Conservation (phyloP, 2,113 vertebrate genomes). For the Recurvirostra avosetta region DNA sequence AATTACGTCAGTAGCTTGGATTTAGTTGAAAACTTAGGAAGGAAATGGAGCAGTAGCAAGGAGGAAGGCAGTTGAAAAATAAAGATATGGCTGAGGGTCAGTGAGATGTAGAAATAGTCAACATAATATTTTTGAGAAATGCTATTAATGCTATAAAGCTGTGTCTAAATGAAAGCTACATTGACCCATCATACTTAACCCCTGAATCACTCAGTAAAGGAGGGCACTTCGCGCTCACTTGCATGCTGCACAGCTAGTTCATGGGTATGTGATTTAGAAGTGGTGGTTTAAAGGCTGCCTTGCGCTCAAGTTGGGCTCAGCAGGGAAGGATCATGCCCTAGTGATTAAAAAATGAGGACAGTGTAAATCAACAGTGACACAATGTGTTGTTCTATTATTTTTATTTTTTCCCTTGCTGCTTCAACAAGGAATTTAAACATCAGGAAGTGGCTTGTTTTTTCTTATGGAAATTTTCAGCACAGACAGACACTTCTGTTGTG, state of each 20-base stretch:
- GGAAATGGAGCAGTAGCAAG: slow-evolving; percentile 15
- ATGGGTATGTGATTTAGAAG: not conserved
- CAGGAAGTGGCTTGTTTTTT: not conserved
- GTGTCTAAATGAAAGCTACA: not conserved
- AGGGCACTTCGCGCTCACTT: not conserved
- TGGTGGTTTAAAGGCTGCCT: not conserved
- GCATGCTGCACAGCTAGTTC: not conserved
- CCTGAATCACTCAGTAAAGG: not conserved
- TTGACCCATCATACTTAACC: not conserved
- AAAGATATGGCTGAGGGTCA: slow-evolving; percentile 1
- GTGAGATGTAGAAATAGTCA: not conserved
- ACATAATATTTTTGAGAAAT: not conserved
- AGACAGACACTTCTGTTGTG: not conserved
- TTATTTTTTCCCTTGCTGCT: not conserved
- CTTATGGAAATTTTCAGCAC: not conserved
- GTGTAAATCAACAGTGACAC: not conserved
- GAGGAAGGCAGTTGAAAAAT: slow-evolving; percentile 6
- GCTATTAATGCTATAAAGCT: not conserved
- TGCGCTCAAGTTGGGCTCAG: not conserved
- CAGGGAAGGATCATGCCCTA: not conserved
- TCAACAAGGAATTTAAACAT: not conserved
- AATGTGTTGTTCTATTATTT: not conserved
- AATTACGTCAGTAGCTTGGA: slow-evolving; percentile 11
- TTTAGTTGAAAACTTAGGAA: slow-evolving; percentile 2
- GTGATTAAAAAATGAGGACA: not conserved